These are phyloP conservation scores for Achlya flavicornis DNA, from an alignment of 2,888 invertebrate genomes.

Conservation along the genomic window DNA sequence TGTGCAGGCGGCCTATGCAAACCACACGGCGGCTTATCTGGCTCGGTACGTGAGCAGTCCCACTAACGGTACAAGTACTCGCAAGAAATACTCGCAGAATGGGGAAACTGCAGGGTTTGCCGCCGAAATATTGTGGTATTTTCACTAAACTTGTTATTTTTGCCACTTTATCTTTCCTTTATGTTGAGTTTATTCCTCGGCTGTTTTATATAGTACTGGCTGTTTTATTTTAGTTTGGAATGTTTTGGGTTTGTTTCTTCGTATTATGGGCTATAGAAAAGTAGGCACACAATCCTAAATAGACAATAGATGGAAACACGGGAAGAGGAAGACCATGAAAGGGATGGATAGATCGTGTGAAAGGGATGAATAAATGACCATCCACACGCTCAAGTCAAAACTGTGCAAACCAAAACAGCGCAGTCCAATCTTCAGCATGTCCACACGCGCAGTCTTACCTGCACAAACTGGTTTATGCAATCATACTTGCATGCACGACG, in stretches of 20 bases:
- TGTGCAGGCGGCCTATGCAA: constrained; percentile 5
- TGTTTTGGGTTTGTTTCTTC: not conserved
- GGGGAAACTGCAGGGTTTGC: constrained; percentile 33
- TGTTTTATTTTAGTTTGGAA: constrained; percentile 1
- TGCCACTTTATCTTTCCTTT: constrained; percentile 4
- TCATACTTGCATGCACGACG: too few species aligned
- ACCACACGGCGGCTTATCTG: constrained; percentile 33
- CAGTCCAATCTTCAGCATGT: too few species aligned
- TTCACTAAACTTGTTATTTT: constrained; percentile 29
- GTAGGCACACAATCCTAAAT: too few species aligned
- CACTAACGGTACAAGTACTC: constrained; percentile 41
- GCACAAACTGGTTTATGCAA: too few species aligned
- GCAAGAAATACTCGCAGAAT: constrained; percentile 25
- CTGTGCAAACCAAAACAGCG: too few species aligned
- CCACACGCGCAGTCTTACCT: too few species aligned
- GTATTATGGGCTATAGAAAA: not conserved
- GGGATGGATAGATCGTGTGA: too few species aligned
- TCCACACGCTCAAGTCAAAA: too few species aligned
- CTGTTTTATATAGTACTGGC: not conserved
- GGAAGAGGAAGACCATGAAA: too few species aligned
- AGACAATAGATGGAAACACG: too few species aligned
- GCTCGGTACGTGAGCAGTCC: constrained; percentile 38
- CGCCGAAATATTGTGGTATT: constrained; percentile 35
- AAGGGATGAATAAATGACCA: too few species aligned
- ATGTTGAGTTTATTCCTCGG: constrained; percentile 2